phyloP scores from a whole-genome alignment of 2,888 invertebrate genomes.

The Phragmatobia fuliginosa region DNA sequence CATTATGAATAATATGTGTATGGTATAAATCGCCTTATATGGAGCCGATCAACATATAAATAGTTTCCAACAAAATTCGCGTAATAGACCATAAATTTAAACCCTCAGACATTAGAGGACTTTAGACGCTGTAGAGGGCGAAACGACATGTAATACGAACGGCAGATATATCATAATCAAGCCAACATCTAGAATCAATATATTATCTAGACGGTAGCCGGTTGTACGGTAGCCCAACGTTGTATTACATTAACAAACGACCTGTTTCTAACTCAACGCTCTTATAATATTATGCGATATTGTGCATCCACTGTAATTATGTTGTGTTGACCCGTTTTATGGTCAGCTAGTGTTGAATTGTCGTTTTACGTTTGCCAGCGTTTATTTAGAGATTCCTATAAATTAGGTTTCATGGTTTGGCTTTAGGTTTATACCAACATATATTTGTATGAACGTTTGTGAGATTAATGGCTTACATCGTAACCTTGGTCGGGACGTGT shows the following conservation, averaged over 20 bases:
- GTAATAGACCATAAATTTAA: conserved; percentile 54
- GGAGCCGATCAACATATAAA: conserved; percentile 47
- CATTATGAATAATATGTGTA: conserved; percentile 32
- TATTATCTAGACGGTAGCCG: conserved; percentile 55
- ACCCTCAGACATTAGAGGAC: conserved; percentile 31
- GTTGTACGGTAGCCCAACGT: conserved; percentile 59
- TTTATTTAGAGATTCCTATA: conserved; percentile 41
- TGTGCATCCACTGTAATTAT: conserved; percentile 56
- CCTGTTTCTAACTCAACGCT: conserved; percentile 55
- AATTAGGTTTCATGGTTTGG: conserved; percentile 33
- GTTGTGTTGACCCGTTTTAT: conserved; percentile 51
- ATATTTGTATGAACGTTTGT: conserved; percentile 20
- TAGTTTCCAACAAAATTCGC: conserved; percentile 50
- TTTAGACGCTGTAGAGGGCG: conserved; percentile 41
- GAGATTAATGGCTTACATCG: conserved; percentile 23
- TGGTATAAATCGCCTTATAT: conserved; percentile 32
- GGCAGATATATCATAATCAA: conserved; percentile 67
- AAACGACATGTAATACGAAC: conserved; percentile 52
- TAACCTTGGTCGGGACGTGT: conserved; percentile 25
- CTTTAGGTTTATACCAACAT: conserved; percentile 24
- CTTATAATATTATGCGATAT: conserved; percentile 56
- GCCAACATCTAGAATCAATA: conserved; percentile 61
- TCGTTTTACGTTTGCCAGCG: conserved; percentile 23
- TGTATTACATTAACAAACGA: conserved; percentile 60
- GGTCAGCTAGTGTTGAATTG: conserved; percentile 40